Evolutionary conservation across 2,888 invertebrate species (phyloP), one percentile per base, ranked within the genome.

Genomic region (Nemoura dubitans): DNA sequence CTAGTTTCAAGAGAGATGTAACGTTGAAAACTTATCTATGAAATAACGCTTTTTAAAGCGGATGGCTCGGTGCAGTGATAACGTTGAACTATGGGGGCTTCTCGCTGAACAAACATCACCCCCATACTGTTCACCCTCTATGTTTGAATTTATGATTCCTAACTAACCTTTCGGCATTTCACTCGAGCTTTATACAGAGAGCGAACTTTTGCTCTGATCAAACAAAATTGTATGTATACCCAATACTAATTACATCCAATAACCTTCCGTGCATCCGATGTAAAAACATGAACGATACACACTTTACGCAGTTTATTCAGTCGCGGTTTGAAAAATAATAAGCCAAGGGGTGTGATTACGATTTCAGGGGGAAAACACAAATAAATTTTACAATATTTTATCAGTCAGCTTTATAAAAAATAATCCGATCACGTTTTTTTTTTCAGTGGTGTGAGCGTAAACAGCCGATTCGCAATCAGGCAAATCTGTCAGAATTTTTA

Each of bases 91-190:
- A 59, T 21, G 59, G 21, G 59, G 59, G 59, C 59, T 59, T 7
- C 10, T 59, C 59, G 59, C 59, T 59, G 59, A 59, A 59, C 59
- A 59, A 59, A 59, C 59, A 59, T 59, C 59, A 59, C 59, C 59
- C 59, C 59, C 59, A 59, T 59, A 59, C 59, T 59, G 59, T 59
- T 59, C 59, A 59, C 59, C 59, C 59, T 59, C 59, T 59, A 59
- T 59, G 59, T 59, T 59, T 59, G 59, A 59, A 59, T 59, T 59
- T 59, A 59, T 59, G 59, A 59, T 59, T 59, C 59, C 59, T 59
- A 59, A 59, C 59, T 59, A 59, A 59, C 59, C 59, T 59, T 59
- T 59, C 59, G 59, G 59, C 59, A 59, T 59, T 59, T 59, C 59
- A 59, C 59, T 59, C 59, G 59, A 59, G 59, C 59, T 59, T 59